These are phyloP conservation scores for Ectropis grisescens DNA, from an alignment of 1,140 invertebrate species.

Conservation along the genomic window DNA sequence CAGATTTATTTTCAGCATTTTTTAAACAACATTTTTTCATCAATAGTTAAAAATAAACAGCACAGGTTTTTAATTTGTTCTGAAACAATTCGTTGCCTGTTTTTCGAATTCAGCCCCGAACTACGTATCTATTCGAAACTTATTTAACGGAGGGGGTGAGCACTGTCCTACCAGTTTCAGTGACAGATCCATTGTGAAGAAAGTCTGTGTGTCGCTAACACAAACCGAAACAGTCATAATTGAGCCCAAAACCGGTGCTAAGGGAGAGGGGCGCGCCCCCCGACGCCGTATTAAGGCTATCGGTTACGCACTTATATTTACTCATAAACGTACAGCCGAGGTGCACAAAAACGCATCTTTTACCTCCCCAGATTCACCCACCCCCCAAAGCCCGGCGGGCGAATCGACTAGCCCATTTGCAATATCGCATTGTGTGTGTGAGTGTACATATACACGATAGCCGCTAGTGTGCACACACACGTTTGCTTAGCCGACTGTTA, in stretches of 20 bases:
- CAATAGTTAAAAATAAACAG: too few species aligned
- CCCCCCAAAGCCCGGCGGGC: conserved; percentile 41
- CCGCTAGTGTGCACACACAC: conserved; percentile 33
- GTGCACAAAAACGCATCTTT: conserved; percentile 68
- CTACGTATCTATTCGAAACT: too few species aligned
- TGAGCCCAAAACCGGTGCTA: conserved; percentile 14
- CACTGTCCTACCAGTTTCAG: too few species aligned
- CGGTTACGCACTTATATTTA: conserved; percentile 62
- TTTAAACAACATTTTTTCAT: too few species aligned
- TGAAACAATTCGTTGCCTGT: too few species aligned
- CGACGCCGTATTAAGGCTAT: conserved; percentile 25
- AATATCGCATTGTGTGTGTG: conserved; percentile 63
- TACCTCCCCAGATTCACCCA: conserved; percentile 19
- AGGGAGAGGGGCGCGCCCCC: too few species aligned
- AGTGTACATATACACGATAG: conserved; percentile 20
- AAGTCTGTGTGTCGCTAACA: conserved; percentile 12
- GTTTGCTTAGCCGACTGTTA: conserved; percentile 63
- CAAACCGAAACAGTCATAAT: conserved; percentile 11
- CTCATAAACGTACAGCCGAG: conserved; percentile 54
- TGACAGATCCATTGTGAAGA: conserved; percentile 9
- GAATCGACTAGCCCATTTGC: conserved; percentile 67
- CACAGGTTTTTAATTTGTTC: too few species aligned
- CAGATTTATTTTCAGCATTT: too few species aligned
- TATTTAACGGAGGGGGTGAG: too few species aligned
- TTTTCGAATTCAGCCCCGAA: too few species aligned